These are phyloP conservation scores for Entomobrya multifasciata DNA, from an alignment of 2,888 invertebrate species.

Conservation along the genomic window DNA sequence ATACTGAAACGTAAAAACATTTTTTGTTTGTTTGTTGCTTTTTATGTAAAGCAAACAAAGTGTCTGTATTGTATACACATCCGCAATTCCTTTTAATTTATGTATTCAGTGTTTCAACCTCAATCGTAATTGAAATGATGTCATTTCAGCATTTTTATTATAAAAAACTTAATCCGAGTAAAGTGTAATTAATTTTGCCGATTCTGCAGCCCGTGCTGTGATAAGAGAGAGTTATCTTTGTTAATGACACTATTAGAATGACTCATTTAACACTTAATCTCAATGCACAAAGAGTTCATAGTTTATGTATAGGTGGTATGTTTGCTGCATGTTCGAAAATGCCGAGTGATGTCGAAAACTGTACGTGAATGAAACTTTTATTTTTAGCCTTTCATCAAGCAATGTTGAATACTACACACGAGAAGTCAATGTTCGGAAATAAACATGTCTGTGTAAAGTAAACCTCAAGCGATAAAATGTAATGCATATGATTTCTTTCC, in stretches of 20 bases:
- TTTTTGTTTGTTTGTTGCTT: neutral
- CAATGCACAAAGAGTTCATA: no score
- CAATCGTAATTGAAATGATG: neutral
- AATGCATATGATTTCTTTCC: no score
- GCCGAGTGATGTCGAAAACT: neutral
- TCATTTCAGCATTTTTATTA: neutral
- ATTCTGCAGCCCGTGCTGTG: neutral
- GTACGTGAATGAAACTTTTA: neutral
- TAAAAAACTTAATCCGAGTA: neutral
- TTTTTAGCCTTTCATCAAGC: conserved; percentile 7
- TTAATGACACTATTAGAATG: no score
- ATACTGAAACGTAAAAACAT: conserved; percentile 24
- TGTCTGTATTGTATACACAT: conserved; percentile 1
- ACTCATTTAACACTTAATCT: no score
- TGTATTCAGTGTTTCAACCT: neutral
- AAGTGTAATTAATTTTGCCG: neutral
- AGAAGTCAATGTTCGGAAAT: conserved; percentile 42
- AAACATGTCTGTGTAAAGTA: neutral
- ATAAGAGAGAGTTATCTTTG: neutral
- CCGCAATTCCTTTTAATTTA: neutral
- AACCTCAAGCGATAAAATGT: no score
- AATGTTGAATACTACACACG: no score
- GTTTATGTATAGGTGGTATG: no score
- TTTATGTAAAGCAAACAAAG: neutral
- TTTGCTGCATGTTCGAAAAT: no score